These are phyloP conservation scores for Trinectes maculatus DNA, from an alignment of 2,113 vertebrate genomes.

Conservation along the genomic window DNA sequence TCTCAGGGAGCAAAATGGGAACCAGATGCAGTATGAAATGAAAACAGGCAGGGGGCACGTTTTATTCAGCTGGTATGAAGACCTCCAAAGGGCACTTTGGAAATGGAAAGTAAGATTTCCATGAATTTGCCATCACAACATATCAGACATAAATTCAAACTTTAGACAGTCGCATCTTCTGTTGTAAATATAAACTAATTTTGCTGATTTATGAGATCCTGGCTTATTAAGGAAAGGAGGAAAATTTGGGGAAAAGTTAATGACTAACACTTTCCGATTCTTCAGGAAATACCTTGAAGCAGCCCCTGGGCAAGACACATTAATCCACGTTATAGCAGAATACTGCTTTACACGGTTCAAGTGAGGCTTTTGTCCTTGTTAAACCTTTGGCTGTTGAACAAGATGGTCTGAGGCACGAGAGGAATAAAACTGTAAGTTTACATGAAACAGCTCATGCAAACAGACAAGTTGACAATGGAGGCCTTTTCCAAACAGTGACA, in stretches of 20 bases:
- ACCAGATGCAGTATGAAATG: conserved; percentile 59
- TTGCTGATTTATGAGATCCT: conserved; percentile 27
- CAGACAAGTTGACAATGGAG: background rate
- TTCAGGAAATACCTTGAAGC: conserved; percentile 28
- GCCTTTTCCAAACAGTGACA: conserved; percentile 4
- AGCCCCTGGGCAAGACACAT: conserved; percentile 38
- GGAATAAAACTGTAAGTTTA: conserved; percentile 1
- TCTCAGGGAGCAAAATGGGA: conserved; percentile 60
- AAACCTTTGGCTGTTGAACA: conserved; percentile 14
- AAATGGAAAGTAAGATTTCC: conserved; percentile 15
- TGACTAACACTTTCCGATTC: conserved; percentile 32
- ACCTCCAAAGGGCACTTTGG: conserved; percentile 45
- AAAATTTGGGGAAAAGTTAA: conserved; percentile 17
- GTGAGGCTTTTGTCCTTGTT: conserved; percentile 11
- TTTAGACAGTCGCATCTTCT: conserved; percentile 24
- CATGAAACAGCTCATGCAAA: conserved; percentile 16
- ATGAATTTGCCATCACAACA: conserved; percentile 13
- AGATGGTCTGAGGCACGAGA: background rate
- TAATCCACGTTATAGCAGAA: conserved; percentile 36
- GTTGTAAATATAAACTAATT: background rate
- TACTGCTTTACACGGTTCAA: conserved; percentile 37
- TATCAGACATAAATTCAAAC: conserved; percentile 8
- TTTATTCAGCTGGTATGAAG: conserved; percentile 27
- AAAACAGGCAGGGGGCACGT: conserved; percentile 39
- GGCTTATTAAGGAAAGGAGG: conserved; percentile 17